These are phyloP conservation scores for Samia ricini DNA, from an alignment of 1,140 invertebrate genomes.

Conservation along the genomic window DNA sequence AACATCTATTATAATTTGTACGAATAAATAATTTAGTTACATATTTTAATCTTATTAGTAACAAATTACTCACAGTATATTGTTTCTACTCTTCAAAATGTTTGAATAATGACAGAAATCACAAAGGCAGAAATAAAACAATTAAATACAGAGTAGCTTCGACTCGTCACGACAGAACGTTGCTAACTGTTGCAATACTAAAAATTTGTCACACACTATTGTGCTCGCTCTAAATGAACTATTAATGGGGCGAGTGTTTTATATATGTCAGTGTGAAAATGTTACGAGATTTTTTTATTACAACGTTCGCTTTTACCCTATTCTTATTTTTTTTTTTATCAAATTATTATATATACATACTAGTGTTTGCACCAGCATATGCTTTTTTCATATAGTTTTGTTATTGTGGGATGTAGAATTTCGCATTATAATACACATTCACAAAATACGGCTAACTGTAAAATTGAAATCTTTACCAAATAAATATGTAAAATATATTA, in stretches of 20 bases:
- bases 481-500: no score
- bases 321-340: no score
- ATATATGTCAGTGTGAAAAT: not conserved
- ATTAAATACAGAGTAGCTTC: not conserved
- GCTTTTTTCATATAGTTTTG: no score
- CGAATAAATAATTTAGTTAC: no score
- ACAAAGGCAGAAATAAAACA: not conserved
- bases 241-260: conserved; percentile 7
- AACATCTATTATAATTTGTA: no score
- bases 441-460: no score
- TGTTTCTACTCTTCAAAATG: not conserved
- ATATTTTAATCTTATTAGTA: no score
- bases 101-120: not conserved
- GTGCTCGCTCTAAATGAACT: conserved; percentile 12
- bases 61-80: not conserved
- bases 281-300: not conserved
- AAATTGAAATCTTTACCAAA: no score
- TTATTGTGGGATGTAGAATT: no score
- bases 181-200: conserved; percentile 40
- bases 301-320: not conserved
- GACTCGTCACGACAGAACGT: conserved; percentile 33
- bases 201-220: conserved; percentile 41
- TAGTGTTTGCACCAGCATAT: no score
- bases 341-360: no score
- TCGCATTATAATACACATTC: no score